These are phyloP conservation scores for Drosophila rubida DNA, from an alignment of 2,888 invertebrate species.

Conservation along the genomic window DNA sequence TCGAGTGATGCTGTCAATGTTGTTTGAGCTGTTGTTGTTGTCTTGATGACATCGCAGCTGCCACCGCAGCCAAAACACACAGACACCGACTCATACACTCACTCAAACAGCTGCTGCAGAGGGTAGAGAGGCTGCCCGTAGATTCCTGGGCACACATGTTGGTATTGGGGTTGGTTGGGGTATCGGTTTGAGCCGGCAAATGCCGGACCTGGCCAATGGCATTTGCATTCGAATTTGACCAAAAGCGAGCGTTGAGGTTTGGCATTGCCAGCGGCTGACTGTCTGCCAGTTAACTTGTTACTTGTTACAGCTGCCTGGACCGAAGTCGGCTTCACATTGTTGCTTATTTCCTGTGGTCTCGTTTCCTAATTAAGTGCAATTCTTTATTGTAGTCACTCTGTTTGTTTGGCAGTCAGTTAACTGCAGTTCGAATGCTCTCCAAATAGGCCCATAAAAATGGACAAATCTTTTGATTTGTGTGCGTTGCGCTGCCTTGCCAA, in stretches of 20 bases:
- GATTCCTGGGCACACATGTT: conserved; percentile 23
- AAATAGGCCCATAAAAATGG: conserved; percentile 51
- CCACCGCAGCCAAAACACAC: conserved; percentile 71
- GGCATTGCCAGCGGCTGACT: conserved; percentile 34
- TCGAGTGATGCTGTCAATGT: conserved; percentile 44
- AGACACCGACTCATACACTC: too few species aligned
- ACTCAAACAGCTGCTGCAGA: too few species aligned
- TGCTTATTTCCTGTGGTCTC: conserved; percentile 43
- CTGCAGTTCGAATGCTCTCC: background rate
- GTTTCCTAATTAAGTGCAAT: conserved; percentile 49
- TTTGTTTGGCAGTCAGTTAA: conserved; percentile 15
- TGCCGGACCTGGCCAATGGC: conserved; percentile 34
- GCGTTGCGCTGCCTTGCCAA: conserved; percentile 54
- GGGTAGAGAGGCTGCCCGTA: too few species aligned
- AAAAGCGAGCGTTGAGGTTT: conserved; percentile 51
- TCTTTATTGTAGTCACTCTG: conserved; percentile 27
- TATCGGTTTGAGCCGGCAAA: conserved; percentile 29
- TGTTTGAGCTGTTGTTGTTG: conserved; percentile 26
- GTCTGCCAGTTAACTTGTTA: conserved; percentile 51
- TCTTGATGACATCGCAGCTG: conserved; percentile 38
- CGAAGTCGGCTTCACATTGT: conserved; percentile 31
- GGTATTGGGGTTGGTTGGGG: conserved; percentile 34
- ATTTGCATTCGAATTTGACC: conserved; percentile 46
- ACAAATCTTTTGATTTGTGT: conserved; percentile 78
- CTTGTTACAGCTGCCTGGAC: conserved; percentile 29